Evolutionary conservation across 2,797 vertebrate genomes (phyloP), one percentile per base, ranked within the genome.

Genomic region (Anguilla pacifica): DNA sequence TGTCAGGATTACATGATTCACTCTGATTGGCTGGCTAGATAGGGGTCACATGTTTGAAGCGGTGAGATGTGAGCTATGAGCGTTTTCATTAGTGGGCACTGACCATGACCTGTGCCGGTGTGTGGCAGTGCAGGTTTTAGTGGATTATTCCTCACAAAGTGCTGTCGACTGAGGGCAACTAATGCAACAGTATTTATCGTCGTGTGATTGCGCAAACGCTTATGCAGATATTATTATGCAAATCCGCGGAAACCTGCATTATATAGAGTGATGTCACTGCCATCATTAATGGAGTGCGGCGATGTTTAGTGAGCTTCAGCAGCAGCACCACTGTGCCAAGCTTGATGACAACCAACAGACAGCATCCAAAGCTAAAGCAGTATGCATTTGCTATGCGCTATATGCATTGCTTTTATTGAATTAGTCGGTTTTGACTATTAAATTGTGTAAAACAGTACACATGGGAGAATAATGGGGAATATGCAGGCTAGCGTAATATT

Each of bases 221-320:
- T 28, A 67, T 67, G n/a, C n/a, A 67, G 64, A 67, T 67, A 67
- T 67, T 67, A 67, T 67, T 67, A 67, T 67, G 64, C 64, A 67
- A 67, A 67, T 67, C 25, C n/a, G 2, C n/a, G 64, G 64, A 28
- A 67, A 67, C 64, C 28, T 28, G 64, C 25, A 67, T 25, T 67
- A 67, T 67, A 4, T 67, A 7, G 64, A 67, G 6, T 67, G 64
- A 67, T 28, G 64, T 25, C 25, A n/a, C 64, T 67, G 25, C 6
- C 64, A 67, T 67, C 64, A 25, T 67, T 67, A 67, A 67, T 67
- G 64, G n/a, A 67, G 25, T 67, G 64, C 64, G 15, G n/a, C n/a
- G 6, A n/a, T n/a, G 1, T 19, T 19, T 64, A 64, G 17, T 19
- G 2, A n/a, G 64, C n/a, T 28, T 67, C 6, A 25, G 22, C 9